phyloP scores from a whole-genome alignment of 2,797 vertebrate genomes.

The Cossypha polioptera region DNA sequence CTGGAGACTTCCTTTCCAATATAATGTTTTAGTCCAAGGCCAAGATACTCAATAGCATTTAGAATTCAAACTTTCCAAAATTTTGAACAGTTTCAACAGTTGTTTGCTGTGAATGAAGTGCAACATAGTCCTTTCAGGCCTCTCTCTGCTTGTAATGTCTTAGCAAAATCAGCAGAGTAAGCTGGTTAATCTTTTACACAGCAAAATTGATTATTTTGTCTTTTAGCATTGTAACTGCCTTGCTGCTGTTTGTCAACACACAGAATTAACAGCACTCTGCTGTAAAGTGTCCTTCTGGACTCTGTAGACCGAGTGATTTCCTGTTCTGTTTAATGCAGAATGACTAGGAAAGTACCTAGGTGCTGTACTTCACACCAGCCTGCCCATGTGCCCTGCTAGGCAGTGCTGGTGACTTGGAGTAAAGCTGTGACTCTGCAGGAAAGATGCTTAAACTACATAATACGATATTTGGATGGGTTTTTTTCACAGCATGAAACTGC shows the following conservation, averaged over 20 bases:
- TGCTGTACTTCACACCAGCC: not conserved
- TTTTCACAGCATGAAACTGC: conserved; percentile 85
- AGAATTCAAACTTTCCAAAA: not conserved
- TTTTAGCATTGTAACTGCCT: not conserved
- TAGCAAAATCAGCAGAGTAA: not conserved
- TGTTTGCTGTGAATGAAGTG: not conserved
- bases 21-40: not conserved
- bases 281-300: not conserved
- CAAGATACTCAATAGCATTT: not conserved
- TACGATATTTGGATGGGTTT: not conserved
- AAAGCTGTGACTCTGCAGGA: not conserved
- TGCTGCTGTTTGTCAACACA: not conserved
- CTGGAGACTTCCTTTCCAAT: not conserved
- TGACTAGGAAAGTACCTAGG: not conserved
- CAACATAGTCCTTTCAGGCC: not conserved
- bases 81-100: not conserved
- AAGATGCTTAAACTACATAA: not conserved
- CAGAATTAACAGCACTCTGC: not conserved
- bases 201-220: not conserved
- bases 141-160: not conserved
- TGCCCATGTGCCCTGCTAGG: not conserved
- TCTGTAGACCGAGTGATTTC: rapidly evolving
- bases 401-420: not conserved
- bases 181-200: not conserved
- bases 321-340: not conserved